A percentile compares a stretch with the other conserved stretches of the same genome.
Conservation (phyloP, 1,140 invertebrate genomes). For the Drosophila neocordata region DNA sequence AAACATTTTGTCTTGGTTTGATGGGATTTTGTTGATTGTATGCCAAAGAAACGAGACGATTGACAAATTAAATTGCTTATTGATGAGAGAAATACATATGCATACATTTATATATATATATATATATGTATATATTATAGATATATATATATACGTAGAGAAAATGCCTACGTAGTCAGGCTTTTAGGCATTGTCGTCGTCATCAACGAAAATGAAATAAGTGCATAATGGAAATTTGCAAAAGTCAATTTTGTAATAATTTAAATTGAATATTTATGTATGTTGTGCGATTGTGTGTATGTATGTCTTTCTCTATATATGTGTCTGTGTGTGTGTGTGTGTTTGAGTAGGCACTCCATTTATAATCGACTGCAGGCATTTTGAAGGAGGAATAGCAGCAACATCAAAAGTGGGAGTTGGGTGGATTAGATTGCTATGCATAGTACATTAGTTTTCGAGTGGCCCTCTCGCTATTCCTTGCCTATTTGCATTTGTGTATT, state of each 20-base stretch:
- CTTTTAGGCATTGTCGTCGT: conserved; percentile 54
- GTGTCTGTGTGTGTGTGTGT: conserved; percentile 20
- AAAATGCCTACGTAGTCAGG: conserved; percentile 57
- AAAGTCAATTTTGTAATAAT: conserved; percentile 80
- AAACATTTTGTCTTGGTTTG: conserved; percentile 18
- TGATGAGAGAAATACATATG: conserved; percentile 57
- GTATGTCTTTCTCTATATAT: background rate
- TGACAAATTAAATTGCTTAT: conserved; percentile 81
- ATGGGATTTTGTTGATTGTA: conserved; percentile 74
- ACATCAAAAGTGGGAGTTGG: conserved; percentile 4
- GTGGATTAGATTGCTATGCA: conserved; percentile 37
- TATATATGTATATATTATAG: background rate
- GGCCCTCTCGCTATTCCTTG: conserved; percentile 35
- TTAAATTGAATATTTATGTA: conserved; percentile 81
- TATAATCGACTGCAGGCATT: conserved; percentile 72
- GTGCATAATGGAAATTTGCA: conserved; percentile 78
- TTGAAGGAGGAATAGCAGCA: conserved; percentile 25
- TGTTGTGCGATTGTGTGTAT: conserved; percentile 6
- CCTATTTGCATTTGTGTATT: conserved; percentile 78
- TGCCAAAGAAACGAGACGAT: conserved; percentile 48
- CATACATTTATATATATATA: background rate
- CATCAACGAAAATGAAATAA: conserved; percentile 69
- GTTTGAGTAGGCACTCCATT: conserved; percentile 45
- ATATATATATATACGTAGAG: conserved; percentile 21
- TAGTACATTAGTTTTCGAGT: conserved; percentile 76